Conservation (phyloP, 2,113 vertebrate genomes). For the Ctenodactylus gundi region DNA sequence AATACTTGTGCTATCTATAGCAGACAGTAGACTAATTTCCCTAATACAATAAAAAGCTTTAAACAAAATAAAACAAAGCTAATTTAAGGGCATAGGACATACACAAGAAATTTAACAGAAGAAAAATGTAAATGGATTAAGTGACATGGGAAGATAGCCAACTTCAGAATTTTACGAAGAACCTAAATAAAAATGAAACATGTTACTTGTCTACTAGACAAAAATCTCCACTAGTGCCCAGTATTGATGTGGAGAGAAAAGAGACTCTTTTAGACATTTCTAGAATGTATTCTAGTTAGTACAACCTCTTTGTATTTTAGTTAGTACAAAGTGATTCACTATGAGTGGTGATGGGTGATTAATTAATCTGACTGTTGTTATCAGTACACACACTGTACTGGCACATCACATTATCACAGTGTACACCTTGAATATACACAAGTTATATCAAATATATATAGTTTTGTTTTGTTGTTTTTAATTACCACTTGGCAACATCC, state of each 20-base stretch:
- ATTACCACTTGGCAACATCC: not conserved
- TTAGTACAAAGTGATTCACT: not conserved
- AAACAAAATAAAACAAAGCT: not conserved
- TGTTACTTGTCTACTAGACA: not conserved
- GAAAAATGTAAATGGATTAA: not conserved
- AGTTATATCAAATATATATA: not conserved
- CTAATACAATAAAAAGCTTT: not conserved
- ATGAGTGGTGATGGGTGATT: not conserved
- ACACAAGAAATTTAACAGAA: not conserved
- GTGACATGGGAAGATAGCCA: not conserved
- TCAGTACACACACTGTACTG: not conserved
- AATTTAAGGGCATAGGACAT: not conserved
- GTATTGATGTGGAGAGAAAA: not conserved
- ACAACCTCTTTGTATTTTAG: not conserved
- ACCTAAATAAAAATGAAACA: slow-evolving; percentile 20
- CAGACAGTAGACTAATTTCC: not conserved
- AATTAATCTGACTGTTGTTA: not conserved
- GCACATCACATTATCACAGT: not conserved
- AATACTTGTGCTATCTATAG: not conserved
- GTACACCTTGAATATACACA: not conserved
- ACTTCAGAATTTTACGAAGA: not conserved
- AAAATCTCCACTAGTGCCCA: not conserved
- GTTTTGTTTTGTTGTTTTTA: too few species aligned
- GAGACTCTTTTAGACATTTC: not conserved
- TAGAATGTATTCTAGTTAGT: not conserved